Conservation (phyloP, 2,888 invertebrate species). For the Pyralis farinalis region DNA sequence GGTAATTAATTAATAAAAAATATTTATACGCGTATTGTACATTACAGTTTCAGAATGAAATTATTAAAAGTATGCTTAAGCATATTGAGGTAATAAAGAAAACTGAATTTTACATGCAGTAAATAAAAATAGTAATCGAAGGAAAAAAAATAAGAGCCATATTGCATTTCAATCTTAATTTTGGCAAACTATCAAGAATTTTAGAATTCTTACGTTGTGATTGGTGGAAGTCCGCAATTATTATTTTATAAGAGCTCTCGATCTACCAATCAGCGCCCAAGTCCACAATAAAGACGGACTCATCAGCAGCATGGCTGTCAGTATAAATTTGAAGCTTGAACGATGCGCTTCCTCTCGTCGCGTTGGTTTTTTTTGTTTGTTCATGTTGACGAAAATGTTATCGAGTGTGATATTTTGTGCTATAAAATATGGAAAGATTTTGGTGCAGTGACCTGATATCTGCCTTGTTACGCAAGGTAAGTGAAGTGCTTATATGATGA, state of each 20-base stretch:
- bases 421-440: conserved; percentile 77
- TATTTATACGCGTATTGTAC: no score
- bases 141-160: conserved; percentile 22
- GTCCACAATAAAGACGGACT: conserved; percentile 91
- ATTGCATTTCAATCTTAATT: conserved; percentile 33
- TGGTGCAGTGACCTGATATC: conserved; percentile 75
- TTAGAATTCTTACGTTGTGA: conserved; percentile 44
- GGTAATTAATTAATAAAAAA: no score
- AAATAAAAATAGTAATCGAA: no score
- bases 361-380: conserved; percentile 81
- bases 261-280: conserved; percentile 84
- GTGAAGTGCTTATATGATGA: conserved; percentile 22
- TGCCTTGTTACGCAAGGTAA: conserved; percentile 56
- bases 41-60: no score
- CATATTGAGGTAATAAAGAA: no score
- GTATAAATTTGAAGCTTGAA: conserved; percentile 97
- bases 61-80: no score
- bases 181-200: conserved; percentile 58
- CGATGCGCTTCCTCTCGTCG: conserved; percentile 92
- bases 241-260: conserved; percentile 45
- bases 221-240: conserved; percentile 48
- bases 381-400: conserved; percentile 75
- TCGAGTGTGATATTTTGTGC: conserved; percentile 77
- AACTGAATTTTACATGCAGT: no score
- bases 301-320: conserved; percentile 96